Base-by-base conservation (phyloP, 2,888 invertebrate species). In the Podotricha telesiphe region DNA sequence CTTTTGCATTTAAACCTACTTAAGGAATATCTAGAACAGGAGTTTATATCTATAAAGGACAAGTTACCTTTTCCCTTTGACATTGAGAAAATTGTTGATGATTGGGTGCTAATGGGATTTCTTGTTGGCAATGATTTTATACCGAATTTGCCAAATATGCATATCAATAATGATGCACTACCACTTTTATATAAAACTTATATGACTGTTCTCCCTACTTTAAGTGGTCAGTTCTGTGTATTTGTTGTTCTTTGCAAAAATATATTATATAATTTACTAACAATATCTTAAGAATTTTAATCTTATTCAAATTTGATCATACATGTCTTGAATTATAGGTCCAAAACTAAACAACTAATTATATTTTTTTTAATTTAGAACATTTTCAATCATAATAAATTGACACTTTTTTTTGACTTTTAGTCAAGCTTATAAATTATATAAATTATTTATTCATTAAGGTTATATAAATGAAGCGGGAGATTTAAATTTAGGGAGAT, bases 81-180 rank as follows among this genome's bases (percentile, higher is more conserved):
- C 84, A 94, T 99, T 77, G 98, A 99, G 82, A 95, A 96, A 74
- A 95, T 99, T 65, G 98, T 99, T 34, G 99, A 99, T 83, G 99
- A 99, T 86, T 99, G 99, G 99, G 96, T 99, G 37, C 87, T 99
- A 19, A 98, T 99, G 98, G 98, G 98, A 0, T 99, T 99, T 86
- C 90, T 99, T 28, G 97, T 99, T 13, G 99, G 99, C 73, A 99
- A 99, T 84, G 99, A 99, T 88, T 99, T 99, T 87, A 97, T 99
- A 79, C 99, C 99, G 0, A 95, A 99, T 92, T 93, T 99, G 74
- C 99, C 99, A 2, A 96, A 98, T 86, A 94, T 99, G 86, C 98
- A 99, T 86, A 99, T 99, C 75, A 95, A 95, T 76, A 96, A 97
- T 80, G 98, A 98, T 80, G 98, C 98, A 15, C 88, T 99, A 73